Percentiles rank a stretch among this genome's conserved stretches.
Evolutionary conservation across 2,797 vertebrate species (phyloP).

Genomic region (Dendrocincla tyrannina): DNA sequence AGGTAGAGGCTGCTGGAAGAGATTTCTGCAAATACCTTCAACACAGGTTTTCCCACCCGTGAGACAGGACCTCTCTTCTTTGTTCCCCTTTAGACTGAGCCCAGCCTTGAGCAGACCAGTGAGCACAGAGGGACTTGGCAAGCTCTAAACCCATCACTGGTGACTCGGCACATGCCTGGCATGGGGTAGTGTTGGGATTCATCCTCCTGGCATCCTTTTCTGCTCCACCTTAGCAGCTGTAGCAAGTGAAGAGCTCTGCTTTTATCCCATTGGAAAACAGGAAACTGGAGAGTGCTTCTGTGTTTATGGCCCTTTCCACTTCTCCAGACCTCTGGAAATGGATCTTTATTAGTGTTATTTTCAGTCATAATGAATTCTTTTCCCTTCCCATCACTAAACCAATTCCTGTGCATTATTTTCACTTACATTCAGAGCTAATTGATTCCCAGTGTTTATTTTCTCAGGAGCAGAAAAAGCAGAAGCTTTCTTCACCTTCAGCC

Average conservation of each 20-base stretch:
- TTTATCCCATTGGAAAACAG: background rate
- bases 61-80: background rate
- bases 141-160: background rate
- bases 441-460: constrained; percentile 54
- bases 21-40: background rate
- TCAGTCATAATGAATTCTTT: constrained; percentile 31
- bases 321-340: constrained; percentile 7
- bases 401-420: constrained; percentile 49
- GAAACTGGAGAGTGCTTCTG: background rate
- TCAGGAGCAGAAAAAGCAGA: background rate
- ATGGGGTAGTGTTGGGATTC: background rate
- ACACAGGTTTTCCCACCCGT: background rate
- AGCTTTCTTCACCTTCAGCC: background rate
- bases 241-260: background rate
- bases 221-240: background rate
- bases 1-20: background rate
- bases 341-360: background rate
- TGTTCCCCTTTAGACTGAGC: background rate
- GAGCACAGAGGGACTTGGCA: background rate
- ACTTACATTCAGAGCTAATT: constrained; percentile 59
- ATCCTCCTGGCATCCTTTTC: background rate
- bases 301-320: background rate
- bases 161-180: too few relatives aligned
- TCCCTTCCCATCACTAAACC: constrained; percentile 44
- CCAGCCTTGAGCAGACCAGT: background rate